Evolutionary conservation across 92 coral and sea anemone genomes (phyloP), one percentile per base, ranked within the genome.

Genomic region (Isaurus tuberculatus): DNA sequence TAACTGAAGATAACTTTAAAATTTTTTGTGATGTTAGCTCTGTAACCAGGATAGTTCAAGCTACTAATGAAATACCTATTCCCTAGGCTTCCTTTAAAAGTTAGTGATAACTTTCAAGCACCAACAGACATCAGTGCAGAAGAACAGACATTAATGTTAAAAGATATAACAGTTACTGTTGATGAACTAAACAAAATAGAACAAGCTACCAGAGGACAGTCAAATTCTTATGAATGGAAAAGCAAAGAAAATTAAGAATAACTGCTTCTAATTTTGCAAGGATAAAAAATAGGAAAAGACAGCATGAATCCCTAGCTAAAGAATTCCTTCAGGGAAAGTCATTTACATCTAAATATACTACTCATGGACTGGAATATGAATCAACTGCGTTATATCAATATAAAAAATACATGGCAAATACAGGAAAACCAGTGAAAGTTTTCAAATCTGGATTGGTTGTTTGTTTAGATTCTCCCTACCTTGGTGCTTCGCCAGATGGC

Each of bases 401-500:
- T 42, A 30, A 86, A 46, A 89, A 87, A 34, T 81, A 83, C 66
- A 92, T 92, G 91, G 55, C 48, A 40, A 23, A 82, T 6, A 89
- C 73, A n/a, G 42, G 87, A 57, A 85, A 34, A 69, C 86, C 83
- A 13, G 88, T 87, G 2, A 27, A 40, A 51, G 79, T 90, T 3
- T 70, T 46, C 49, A 92, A 82, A 55, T 87, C 84, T 44, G 93
- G 97, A 20, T 67, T 88, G 17, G 88, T 91, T 65, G 92, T 86
- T 2, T 75, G 79, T 42, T 33, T 40, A 55, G 90, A 85, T 32
- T 36, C 71, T 28, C 92, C 93, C 30, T 36, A 55, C 55, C 81
- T 92, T 37, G 93, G 89, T 20, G 88, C 90, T 48, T 55, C 91
- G 14, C 92, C 92, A 8, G 94, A 93, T 80, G 92, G 92, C 8